Base-by-base conservation (phyloP, 2,797 vertebrate genomes). In the Acanthurus tractus region DNA sequence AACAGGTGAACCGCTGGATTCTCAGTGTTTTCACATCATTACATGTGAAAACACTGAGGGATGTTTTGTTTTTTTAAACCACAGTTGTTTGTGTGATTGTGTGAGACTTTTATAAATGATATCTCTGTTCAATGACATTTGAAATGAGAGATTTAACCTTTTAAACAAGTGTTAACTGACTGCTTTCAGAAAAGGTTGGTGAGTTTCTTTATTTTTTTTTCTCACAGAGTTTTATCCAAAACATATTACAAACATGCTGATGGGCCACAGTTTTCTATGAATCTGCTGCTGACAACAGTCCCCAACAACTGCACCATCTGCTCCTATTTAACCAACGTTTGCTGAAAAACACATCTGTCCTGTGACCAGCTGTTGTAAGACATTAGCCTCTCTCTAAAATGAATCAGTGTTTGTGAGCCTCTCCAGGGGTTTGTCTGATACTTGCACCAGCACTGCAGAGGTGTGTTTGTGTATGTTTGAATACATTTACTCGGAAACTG, bases 1-100 rank as follows among this genome's bases (percentile, higher is more conserved):
- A 78, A 78, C 77, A 74, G 83, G 72, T 74, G 73, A 70, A 59
- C 8, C 58, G 2, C 66, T 15, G 45, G 38, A 34, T 48, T 18
- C 53, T 56, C 57, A 0, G 3, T 10, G 6, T 68, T 57, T 34
- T 20, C 54, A 67, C 34, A 22, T 20, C 25, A 25, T 25, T 25
- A 25, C 25, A 20, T 22, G 34, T 67, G 54, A 20, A 34, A 57
- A 68, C 6, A 12, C 3, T 0, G 57, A 53, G 25, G 5, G 25
- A 29, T 38, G 9, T 38, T 72, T 78, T 29, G 50, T 63, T 52
- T 23, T 61, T 25, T 23, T 18, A 55, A 49, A 29, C 25, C 17
- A 1, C 20, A 44, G 46, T 0, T 64, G 57, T 8, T 42, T 18
- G 10, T 20, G 2, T 0, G 20, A 64, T 18, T 25, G n/a, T 53